Percentiles rank a stretch among this genome's conserved stretches.
phyloP scores from a whole-genome alignment of 2,113 vertebrate genomes.

The Acrocephalus kingi region DNA sequence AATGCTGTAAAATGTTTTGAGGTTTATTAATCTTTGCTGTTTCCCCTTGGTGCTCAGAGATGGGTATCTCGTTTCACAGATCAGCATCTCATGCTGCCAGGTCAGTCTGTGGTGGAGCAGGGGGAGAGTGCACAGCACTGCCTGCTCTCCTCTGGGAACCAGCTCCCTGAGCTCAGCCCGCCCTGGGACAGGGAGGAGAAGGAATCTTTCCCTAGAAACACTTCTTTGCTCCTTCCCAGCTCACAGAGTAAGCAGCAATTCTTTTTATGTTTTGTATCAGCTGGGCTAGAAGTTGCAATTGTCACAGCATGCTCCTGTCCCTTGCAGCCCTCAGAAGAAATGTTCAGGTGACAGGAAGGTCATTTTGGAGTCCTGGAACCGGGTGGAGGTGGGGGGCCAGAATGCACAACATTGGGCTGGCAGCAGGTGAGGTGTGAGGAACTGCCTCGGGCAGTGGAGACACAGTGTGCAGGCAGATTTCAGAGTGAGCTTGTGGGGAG shows the following conservation, averaged over 20 bases:
- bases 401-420: not conserved
- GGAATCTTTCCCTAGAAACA: not conserved
- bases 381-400: not conserved
- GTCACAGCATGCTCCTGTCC: not conserved
- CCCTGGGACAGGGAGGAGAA: not conserved
- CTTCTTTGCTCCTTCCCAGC: not conserved
- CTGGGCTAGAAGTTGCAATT: not conserved
- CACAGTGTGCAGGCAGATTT: rapidly evolving
- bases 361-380: not conserved
- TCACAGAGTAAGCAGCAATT: not conserved
- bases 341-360: not conserved
- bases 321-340: not conserved
- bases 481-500: not conserved
- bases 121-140: not conserved
- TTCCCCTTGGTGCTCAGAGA: not conserved
- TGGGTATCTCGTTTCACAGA: not conserved
- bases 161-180: not conserved
- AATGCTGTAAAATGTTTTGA: slow-evolving; percentile 26
- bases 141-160: not conserved
- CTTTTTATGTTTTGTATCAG: not conserved
- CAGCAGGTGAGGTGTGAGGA: not conserved
- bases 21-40: slow-evolving; percentile 26
- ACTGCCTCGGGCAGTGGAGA: not conserved
- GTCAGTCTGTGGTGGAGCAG: not conserved
- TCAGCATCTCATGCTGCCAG: not conserved